Base-by-base conservation (phyloP, 2,797 vertebrate species). In the Tolypeutes matacus region DNA sequence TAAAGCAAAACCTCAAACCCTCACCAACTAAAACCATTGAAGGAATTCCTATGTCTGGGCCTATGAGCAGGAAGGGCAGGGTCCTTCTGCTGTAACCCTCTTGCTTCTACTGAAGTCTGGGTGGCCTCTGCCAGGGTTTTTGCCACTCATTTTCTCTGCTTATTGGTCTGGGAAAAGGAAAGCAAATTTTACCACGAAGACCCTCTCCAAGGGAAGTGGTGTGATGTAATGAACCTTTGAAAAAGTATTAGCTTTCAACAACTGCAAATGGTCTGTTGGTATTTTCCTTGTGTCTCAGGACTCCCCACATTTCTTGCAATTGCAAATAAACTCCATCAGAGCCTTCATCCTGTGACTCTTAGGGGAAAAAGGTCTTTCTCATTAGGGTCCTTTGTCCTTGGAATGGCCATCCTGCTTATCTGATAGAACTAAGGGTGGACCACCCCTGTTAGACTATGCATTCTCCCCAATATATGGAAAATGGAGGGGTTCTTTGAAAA, bases 191-290 rank as follows among this genome's bases (percentile, higher is more conserved):
- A 56, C 62, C 36, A 42, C 17, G 29, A 51, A 96, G 62, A 76
- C 64, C 88, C 49, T 84, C 91, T 91, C 70, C 86, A 86, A 83
- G 29, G 65, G 42, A 95, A 95, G 82, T 46, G 49, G 31, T 85
- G 15, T 27, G 12, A 49, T 82, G 95, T 91, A 95, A 86, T 86
- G 87, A 94, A 89, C 42, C n/a, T 62, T 92, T 96, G 93, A 85
- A 42, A 93, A 93, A 89, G 9, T 10, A 25, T 70, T 95, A 42
- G 2, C 49, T 96, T 95, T 95, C 85, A 88, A 94, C 53, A 86
- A 67, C 78, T 89, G 78, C 42, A 70, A 76, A 20, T 36, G 46
- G 34, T 65, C 80, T 56, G 85, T 91, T 17, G 2, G 49, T 78
- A 27, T 96, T 92, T 91, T 31, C 70, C 64, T 60, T 72, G 11